Evolutionary conservation across 1,140 invertebrate genomes (phyloP).

Genomic region (Cydia pomonella): DNA sequence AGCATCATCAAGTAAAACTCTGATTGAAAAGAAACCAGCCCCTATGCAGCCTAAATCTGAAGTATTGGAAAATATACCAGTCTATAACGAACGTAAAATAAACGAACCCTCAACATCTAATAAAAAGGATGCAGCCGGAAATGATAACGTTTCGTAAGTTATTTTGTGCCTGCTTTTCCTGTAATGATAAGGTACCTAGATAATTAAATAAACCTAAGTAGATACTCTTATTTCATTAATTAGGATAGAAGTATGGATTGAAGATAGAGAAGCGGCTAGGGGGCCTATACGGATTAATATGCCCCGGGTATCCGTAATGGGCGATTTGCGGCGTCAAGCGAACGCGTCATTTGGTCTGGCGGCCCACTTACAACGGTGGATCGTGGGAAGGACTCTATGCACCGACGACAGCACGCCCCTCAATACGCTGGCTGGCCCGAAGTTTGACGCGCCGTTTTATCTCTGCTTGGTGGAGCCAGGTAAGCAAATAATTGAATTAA

Average conservation of each 20-base stretch:
- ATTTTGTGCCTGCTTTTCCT: not conserved
- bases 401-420: slow-evolving; percentile 54
- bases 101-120: slow-evolving; percentile 19
- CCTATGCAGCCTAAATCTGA: not conserved
- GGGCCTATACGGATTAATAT: slow-evolving; percentile 59
- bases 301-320: slow-evolving; percentile 48
- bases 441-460: slow-evolving; percentile 70
- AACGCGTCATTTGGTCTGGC: slow-evolving; percentile 54
- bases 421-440: slow-evolving; percentile 53
- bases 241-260: slow-evolving; percentile 69
- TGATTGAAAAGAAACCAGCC: not conserved
- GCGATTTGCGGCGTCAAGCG: slow-evolving; percentile 57
- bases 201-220: not conserved
- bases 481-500: slow-evolving; percentile 38
- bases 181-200: not conserved
- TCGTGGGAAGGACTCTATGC: slow-evolving; percentile 64
- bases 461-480: slow-evolving; percentile 67
- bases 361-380: slow-evolving; percentile 76
- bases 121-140: not conserved
- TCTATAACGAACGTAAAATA: not conserved
- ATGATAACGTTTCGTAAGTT: slow-evolving; percentile 29
- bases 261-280: slow-evolving; percentile 67
- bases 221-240: slow-evolving; percentile 22
- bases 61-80: not conserved
- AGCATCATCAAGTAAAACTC: not conserved